These are phyloP conservation scores for Magallana ariakensis DNA, from an alignment of 1,140 invertebrate genomes.

Conservation along the genomic window DNA sequence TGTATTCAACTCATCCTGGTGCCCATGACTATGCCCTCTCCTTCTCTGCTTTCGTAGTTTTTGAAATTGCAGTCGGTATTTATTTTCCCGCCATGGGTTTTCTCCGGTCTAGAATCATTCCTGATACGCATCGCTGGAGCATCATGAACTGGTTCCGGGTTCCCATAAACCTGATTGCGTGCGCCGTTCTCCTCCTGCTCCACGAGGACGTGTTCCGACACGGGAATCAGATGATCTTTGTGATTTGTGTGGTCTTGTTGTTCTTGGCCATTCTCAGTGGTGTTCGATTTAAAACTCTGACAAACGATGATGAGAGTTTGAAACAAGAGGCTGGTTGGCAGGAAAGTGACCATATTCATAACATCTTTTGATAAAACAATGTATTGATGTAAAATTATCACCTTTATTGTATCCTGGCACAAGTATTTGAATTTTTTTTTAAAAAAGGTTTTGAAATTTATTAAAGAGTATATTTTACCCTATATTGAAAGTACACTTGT, in stretches of 20 bases:
- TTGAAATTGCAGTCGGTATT: conserved; percentile 83
- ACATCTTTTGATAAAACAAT: conserved; percentile 68
- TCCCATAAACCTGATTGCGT: conserved; percentile 79
- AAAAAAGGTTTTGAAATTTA: too few species aligned
- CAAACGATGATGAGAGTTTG: conserved; percentile 70
- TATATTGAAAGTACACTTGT: too few species aligned
- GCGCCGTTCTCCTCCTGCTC: conserved; percentile 80
- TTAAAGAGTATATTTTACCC: too few species aligned
- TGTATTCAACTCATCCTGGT: conserved; percentile 73
- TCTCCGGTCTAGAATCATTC: conserved; percentile 83
- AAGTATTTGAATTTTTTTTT: too few species aligned
- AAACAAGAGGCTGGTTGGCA: conserved; percentile 68
- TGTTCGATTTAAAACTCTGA: conserved; percentile 65
- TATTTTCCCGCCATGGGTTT: conserved; percentile 82
- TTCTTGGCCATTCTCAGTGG: conserved; percentile 72
- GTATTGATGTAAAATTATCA: too few species aligned
- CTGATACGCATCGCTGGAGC: conserved; percentile 80
- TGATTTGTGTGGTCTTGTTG: conserved; percentile 78
- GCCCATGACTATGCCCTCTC: conserved; percentile 76
- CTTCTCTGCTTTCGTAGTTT: conserved; percentile 84
- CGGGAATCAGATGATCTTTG: conserved; percentile 80
- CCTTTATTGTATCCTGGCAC: too few species aligned
- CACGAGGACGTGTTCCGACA: conserved; percentile 79
- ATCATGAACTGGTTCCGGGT: conserved; percentile 80
- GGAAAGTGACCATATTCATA: conserved; percentile 75